Evolutionary conservation across 1,140 invertebrate species (phyloP), one percentile per base, ranked within the genome.

Genomic region (Odontomachus brunneus): DNA sequence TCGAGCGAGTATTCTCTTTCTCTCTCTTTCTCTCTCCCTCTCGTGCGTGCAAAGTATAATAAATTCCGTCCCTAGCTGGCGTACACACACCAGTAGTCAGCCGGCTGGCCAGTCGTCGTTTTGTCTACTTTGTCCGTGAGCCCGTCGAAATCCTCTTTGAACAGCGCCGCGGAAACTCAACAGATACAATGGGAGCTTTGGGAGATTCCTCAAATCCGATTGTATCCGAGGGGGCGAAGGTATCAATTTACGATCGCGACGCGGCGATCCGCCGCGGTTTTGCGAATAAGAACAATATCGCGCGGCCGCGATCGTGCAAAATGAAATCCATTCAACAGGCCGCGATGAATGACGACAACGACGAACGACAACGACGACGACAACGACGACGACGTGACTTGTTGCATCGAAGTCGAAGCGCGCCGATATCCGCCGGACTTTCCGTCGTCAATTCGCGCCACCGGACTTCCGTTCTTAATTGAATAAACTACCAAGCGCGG

Each of bases 401-500:
- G 65, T 80, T 80, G 75, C 75, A 9, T 57, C 51, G 65, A 44
- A 59, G 17, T 71, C 65, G 65, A 26, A 48, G 57, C 57, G 51
- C 51, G 9, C 44, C 75, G 65, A 80, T 78, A 57, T 69, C 75
- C 63, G 75, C 15, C 51, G 5, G 1, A 60, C 38, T 24, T 26
- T 48, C 17, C n/a, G 24, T 66, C 62, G 19, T 29, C 22, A 24
- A 57, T 69, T 53, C 26, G 3, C 15, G 49, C 59, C 55, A 11
- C 15, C 7, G 65, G 51, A 72, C 65, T 71, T 76, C 48, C 15
- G 33, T 48, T 74, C 55, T 87, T 59, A 72, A 82, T 65, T 33
- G 53, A 85, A 83, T 88, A 86, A 84, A 81, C 26, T 69, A 62
- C 48, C 49, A 19, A 26, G 22, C 17, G 5, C n/a, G 49, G 53